phyloP scores from a whole-genome alignment of 2,888 invertebrate species.

The Reticulitermes lucifugus region DNA sequence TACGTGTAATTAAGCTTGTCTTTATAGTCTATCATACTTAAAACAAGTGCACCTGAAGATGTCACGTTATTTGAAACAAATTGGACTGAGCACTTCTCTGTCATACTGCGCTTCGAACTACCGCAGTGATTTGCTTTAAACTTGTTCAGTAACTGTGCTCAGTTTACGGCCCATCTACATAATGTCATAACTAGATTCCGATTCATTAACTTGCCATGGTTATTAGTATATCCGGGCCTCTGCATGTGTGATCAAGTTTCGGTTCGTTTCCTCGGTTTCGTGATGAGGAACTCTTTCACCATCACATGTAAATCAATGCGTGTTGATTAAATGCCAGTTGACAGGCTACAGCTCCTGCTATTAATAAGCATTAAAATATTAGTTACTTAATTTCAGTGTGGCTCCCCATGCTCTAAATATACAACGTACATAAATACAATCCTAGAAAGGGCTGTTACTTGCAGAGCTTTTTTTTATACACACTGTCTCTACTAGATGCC shows the following conservation, averaged over 20 bases:
- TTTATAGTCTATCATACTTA: too few species aligned
- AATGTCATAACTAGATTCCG: conserved; percentile 27
- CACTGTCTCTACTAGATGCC: too few species aligned
- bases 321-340: not conserved
- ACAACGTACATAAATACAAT: too few species aligned
- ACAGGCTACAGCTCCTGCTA: not conserved
- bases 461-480: too few species aligned
- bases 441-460: too few species aligned
- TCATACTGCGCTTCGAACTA: not conserved
- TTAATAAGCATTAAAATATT: not conserved
- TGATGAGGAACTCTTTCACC: not conserved
- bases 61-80: too few species aligned
- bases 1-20: too few species aligned
- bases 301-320: not conserved
- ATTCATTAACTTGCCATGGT: conserved; percentile 23
- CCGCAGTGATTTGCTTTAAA: conserved; percentile 15
- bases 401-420: too few species aligned
- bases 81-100: not conserved
- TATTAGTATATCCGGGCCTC: not conserved
- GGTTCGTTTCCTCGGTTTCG: conserved; percentile 21
- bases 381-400: not conserved
- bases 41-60: too few species aligned
- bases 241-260: conserved; percentile 23
- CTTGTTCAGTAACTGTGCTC: conserved; percentile 29
- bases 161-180: not conserved